Evolutionary conservation across 2,888 invertebrate genomes (phyloP), one percentile per base, ranked within the genome.

Genomic region (Dendrolimus houi): DNA sequence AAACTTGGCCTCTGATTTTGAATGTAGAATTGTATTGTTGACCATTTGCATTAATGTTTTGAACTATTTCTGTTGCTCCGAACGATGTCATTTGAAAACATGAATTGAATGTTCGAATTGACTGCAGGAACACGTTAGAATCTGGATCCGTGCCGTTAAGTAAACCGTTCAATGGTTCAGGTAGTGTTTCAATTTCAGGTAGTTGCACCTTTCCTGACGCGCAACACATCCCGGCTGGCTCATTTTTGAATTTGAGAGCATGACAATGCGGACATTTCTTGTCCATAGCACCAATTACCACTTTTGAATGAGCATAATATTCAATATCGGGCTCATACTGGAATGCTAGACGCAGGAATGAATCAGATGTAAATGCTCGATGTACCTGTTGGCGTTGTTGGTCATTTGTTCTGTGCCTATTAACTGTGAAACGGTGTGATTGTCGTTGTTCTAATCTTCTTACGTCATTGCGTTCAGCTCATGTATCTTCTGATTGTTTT

Each of bases 41-140:
- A 62, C 61, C 61, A 53, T 60, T 60, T 63, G 62, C 59, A 60
- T 6, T 12, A 55, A 1, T 55, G 52, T 55, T 55, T 14, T 6
- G 7, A 56, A 63, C 58, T 60, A 62, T 60, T 62, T 61, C 62
- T 58, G 59, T 62, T 62, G 59, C 61, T 62, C 60, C 63, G 40
- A 64, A 65, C 56, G 62, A 65, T 58, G 60, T 62, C 62, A 62
- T 64, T 64, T 63, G 62, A 41, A 64, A 65, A 10, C 61, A 61
- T 59, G 62, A 61, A 62, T 60, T 60, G 55, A 59, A 60, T 54
- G 7, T 54, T 17, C 54, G 59, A 54, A 59, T 57, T 59, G 12
- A 54, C 54, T 54, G 6, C 29, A 29, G 7, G 29, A 29, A 54
- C 54, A 57, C 13, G 53, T 53, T 58, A 62, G 62, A 61, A 62